Base-by-base conservation (phyloP, 2,888 invertebrate species). In the Tanaodytes sp. region DNA sequence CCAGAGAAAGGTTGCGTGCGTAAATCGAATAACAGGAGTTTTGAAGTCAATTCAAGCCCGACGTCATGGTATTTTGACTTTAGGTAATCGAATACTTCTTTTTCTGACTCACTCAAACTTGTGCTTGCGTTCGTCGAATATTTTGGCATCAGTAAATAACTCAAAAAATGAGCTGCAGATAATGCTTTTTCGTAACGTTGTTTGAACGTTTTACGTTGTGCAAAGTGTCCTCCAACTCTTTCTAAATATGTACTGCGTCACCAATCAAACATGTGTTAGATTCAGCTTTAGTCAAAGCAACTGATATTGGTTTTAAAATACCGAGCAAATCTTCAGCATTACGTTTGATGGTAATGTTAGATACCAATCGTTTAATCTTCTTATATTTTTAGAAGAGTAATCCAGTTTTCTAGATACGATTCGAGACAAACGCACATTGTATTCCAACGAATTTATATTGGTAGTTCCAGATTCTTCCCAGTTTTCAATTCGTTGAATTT, bases 221-320 rank as follows among this genome's bases (percentile, higher is more conserved):
- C n/a, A n/a, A n/a, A n/a, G n/a, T 49, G n/a, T 11, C 16, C 43
- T 55, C 45, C 8, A 55, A 23, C 18, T 43, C 37, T 23, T 55
- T 55, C 45, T 37, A 55, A 11, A 45, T 45, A 11, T 19, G 20
- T n/a, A 30, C 31, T 12, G 45, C 55, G 27, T 55, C 45, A 36
- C 23, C 23, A 36, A 40, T 40, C 15, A 8, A 15, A n/a, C 52
- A 52, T 1, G 39, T 30, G 19, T 40, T 42, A 15, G 40, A 27
- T 40, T 52, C 30, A 27, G 27, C 42, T 39, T 30, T 30, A 3
- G 27, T 16, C 8, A 52, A 19, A 1, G 30, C 52, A 30, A 30
- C 12, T 27, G 42, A 3, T 2, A 52, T 52, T 15, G 52, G 40
- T n/a, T 40, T 40, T 27, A 52, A 42, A 39, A 39, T 39, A 11